Conservation (phyloP, 2,113 vertebrate genomes). For the Seriola aureovittata region DNA sequence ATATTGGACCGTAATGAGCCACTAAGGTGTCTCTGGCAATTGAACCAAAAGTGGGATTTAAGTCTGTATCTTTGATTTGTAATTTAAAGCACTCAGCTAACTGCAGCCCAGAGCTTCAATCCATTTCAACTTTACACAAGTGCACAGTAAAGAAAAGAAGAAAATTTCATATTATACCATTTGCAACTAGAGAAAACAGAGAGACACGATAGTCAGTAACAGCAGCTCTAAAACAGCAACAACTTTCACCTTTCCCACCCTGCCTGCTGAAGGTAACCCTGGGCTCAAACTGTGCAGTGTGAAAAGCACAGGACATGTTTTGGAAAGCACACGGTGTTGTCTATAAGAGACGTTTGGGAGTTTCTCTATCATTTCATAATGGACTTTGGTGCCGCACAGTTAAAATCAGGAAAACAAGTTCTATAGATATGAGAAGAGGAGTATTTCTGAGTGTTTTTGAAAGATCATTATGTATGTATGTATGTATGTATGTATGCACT, state of each 20-base stretch:
- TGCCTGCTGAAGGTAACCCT: slow-evolving; percentile 20
- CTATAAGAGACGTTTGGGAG: slow-evolving; percentile 6
- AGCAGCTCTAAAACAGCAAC: neutral
- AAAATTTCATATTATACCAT: neutral
- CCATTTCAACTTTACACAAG: slow-evolving; percentile 8
- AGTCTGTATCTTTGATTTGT: neutral
- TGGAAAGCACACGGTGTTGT: slow-evolving; percentile 16
- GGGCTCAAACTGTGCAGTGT: slow-evolving; percentile 42
- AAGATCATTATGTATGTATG: slow-evolving; percentile 10
- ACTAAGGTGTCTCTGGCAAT: neutral
- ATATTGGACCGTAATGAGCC: slow-evolving; percentile 2
- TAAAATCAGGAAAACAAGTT: slow-evolving; percentile 10
- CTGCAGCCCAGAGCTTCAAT: neutral
- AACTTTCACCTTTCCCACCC: neutral
- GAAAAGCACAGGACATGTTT: slow-evolving; percentile 31
- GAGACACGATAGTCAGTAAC: neutral
- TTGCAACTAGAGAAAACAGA: neutral
- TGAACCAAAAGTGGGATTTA: neutral
- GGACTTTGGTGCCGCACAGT: slow-evolving; percentile 15
- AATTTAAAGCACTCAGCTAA: neutral
- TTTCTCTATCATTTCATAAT: slow-evolving; percentile 13
- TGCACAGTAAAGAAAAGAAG: neutral
- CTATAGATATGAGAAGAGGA: neutral
- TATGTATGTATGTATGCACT: slow-evolving; percentile 13
- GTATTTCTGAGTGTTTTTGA: neutral